Evolutionary conservation across 1,140 invertebrate genomes (phyloP), one percentile per base, ranked within the genome.

Genomic region (Macrostomum lignano): DNA sequence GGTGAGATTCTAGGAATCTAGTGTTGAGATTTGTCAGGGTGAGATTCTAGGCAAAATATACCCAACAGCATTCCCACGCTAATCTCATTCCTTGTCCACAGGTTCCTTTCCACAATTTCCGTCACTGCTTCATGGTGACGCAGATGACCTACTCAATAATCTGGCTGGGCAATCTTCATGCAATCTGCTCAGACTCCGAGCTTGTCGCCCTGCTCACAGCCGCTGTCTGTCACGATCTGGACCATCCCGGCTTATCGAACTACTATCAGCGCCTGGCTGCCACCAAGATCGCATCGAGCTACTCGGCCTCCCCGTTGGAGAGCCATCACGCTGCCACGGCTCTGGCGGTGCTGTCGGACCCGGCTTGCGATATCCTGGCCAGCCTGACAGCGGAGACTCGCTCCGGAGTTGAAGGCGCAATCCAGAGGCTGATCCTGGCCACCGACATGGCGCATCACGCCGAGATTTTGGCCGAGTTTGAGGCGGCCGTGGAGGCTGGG

Each of bases 131-230:
- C 55, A 76, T 73, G 61, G 75, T 79, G 22, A 68, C 74, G 30
- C 75, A 79, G 63, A 79, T 79, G 75, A 74, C 76, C 71, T 78
- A 75, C 52, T 71, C 72, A n/a, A 69, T 78, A 40, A 65, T 67
- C n/a, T 71, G 70, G 59, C 64, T 67, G 36, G 69, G 54, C 14
- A 65, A 74, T 44, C 54, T 77, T 15, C 61, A 65, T 11, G 61
- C 60, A 21, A 66, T 67, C 41, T 64, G 78, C 29, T 71, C 72
- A 25, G 65, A 73, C 36, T 56, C 75, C 25, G 73, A 78, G 51
- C 66, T 72, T 26, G 57, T 75, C 10, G 68, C 75, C 26, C 55
- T 79, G 19, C 61, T 79, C 21, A 72, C 73, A 14, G 74, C 74
- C 21, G 73, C 71, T 52, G 74, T 78, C 32, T 78, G 74, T 48